phyloP scores from a whole-genome alignment of 53 echinoderm and acorn worm genomes.

The Echinometra lucunter region DNA sequence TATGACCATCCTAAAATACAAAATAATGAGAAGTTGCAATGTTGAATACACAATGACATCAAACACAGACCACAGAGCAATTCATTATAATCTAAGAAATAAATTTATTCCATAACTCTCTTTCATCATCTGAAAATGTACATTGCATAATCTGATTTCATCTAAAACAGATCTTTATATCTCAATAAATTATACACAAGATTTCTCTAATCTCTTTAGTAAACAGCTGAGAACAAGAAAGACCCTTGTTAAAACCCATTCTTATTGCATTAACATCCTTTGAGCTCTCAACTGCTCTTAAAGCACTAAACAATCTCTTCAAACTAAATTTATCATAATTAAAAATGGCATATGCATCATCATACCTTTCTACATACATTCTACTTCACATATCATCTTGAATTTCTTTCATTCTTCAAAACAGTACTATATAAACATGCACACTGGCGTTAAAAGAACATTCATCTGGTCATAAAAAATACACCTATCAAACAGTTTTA shows the following conservation, averaged over 20 bases:
- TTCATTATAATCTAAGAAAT: constrained; percentile 53
- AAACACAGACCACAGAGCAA: neutral
- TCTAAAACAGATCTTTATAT: neutral
- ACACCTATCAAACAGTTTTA: neutral
- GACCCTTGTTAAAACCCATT: neutral
- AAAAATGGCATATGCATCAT: neutral
- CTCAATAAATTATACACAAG: neutral
- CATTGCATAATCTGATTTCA: constrained; percentile 54
- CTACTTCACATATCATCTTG: neutral
- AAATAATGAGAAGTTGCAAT: too few species aligned
- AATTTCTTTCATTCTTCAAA: neutral
- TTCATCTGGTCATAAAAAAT: neutral
- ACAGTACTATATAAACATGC: neutral
- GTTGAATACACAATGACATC: neutral
- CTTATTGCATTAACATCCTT: neutral
- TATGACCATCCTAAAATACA: too few species aligned
- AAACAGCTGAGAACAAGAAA: neutral
- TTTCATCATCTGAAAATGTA: constrained; percentile 26
- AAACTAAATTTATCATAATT: neutral
- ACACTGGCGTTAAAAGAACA: neutral
- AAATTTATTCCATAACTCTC: constrained; percentile 43
- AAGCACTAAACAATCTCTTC: neutral
- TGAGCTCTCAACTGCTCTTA: neutral
- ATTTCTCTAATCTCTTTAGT: neutral
- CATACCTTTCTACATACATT: neutral